Conservation (phyloP, 2,113 vertebrate species). For the Athene noctua region DNA sequence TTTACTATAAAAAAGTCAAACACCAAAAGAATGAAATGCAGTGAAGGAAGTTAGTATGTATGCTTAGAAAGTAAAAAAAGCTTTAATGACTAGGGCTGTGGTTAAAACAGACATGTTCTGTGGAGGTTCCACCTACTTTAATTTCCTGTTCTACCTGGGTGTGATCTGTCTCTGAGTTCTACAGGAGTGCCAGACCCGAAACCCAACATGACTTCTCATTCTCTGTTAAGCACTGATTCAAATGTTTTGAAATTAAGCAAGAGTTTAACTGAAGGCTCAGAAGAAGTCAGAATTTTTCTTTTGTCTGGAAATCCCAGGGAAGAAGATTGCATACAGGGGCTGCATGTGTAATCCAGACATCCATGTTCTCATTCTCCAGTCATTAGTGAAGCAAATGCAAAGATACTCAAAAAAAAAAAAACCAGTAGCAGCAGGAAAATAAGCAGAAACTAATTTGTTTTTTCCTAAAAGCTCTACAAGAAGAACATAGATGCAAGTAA, state of each 20-base stretch:
- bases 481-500: not conserved
- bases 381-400: not conserved
- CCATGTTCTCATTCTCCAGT: not conserved
- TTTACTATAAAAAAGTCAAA: not conserved
- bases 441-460: not conserved
- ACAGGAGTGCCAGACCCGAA: not conserved
- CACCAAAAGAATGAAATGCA: not conserved
- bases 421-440: not conserved
- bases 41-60: not conserved
- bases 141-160: not conserved
- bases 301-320: not conserved
- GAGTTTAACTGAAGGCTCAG: not conserved
- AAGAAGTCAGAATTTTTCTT: not conserved
- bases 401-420: not conserved
- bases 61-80: not conserved
- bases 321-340: not conserved
- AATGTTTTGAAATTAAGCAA: not conserved
- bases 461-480: not conserved
- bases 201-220: not conserved
- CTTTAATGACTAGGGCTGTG: not conserved
- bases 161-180: not conserved
- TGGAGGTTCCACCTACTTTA: not conserved
- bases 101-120: not conserved
- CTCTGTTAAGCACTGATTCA: not conserved
- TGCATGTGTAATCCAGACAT: not conserved